Evolutionary conservation across 2,888 invertebrate species (phyloP).

Genomic region (Lumbricus terrestris): DNA sequence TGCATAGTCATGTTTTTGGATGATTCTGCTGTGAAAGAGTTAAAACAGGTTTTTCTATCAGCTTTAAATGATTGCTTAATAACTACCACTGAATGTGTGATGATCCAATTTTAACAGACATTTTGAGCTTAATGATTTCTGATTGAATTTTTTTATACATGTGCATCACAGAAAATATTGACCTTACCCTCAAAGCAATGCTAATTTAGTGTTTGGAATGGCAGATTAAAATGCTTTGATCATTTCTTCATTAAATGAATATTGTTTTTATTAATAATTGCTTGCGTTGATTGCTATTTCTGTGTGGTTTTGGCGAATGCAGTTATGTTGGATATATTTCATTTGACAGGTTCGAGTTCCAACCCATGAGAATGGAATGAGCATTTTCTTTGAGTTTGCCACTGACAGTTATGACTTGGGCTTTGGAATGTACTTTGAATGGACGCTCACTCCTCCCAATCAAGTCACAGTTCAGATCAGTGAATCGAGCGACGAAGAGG

Average conservation of each 20-base stretch:
- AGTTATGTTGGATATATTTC: not conserved
- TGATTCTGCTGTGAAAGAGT: not conserved
- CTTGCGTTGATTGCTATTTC: not conserved
- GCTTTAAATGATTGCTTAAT: not conserved
- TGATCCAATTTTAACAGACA: too few species aligned
- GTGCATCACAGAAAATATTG: too few species aligned
- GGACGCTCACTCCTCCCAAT: constrained; percentile 75
- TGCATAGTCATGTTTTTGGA: not conserved
- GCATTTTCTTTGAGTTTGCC: constrained; percentile 98
- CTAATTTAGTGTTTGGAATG: too few species aligned
- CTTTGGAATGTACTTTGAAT: constrained; percentile 97
- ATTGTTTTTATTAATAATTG: not conserved
- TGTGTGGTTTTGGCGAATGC: not conserved
- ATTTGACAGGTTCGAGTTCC: constrained; percentile 78
- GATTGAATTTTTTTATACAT: too few species aligned
- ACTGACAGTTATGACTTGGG: constrained; percentile 93
- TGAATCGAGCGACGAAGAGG: constrained; percentile 85
- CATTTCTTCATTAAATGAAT: not conserved
- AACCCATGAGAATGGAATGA: constrained; percentile 87
- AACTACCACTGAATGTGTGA: too few species aligned
- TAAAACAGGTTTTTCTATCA: not conserved
- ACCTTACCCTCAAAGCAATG: too few species aligned
- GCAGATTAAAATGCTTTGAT: not conserved
- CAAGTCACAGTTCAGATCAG: constrained; percentile 93
- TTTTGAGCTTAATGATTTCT: too few species aligned